These are phyloP conservation scores for Drosophila fuyamai DNA, from an alignment of 1,140 invertebrate species.

Conservation along the genomic window DNA sequence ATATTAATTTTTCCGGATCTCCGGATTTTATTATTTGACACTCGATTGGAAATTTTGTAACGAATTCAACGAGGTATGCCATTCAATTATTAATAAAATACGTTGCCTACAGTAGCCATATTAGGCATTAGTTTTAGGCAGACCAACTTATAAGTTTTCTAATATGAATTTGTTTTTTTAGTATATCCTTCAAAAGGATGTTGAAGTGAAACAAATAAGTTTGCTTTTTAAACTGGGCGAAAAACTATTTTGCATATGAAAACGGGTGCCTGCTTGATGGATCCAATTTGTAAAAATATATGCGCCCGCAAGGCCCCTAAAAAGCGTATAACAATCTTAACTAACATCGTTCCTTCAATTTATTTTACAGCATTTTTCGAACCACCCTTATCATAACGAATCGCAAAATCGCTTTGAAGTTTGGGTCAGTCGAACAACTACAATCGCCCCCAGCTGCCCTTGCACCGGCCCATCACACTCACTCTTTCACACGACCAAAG, in stretches of 20 bases:
- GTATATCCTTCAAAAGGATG: too few relatives aligned
- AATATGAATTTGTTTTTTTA: too few relatives aligned
- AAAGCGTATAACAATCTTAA: background rate
- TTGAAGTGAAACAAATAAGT: too few relatives aligned
- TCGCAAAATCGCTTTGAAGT: constrained; percentile 34
- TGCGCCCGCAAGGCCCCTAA: background rate
- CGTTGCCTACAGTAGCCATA: too few relatives aligned
- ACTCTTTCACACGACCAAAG: background rate
- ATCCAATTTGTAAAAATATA: constrained; percentile 1
- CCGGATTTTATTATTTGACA: too few relatives aligned
- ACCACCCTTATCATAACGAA: constrained; percentile 13
- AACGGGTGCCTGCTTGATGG: background rate
- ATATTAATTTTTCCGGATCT: too few relatives aligned
- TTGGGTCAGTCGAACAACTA: constrained; percentile 14
- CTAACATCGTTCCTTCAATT: constrained; percentile 7
- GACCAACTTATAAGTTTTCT: too few relatives aligned
- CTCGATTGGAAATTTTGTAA: too few relatives aligned
- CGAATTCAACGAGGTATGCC: too few relatives aligned
- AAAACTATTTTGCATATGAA: background rate
- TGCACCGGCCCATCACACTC: background rate
- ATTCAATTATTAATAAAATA: too few relatives aligned
- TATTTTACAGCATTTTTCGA: constrained; percentile 6
- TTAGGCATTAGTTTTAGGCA: too few relatives aligned
- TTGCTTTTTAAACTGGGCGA: too few relatives aligned
- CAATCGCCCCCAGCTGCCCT: constrained; percentile 3